Percentiles rank a stretch among this genome's conserved stretches.
phyloP scores from a whole-genome alignment of 2,888 invertebrate species.

The Cylloceria caligata region DNA sequence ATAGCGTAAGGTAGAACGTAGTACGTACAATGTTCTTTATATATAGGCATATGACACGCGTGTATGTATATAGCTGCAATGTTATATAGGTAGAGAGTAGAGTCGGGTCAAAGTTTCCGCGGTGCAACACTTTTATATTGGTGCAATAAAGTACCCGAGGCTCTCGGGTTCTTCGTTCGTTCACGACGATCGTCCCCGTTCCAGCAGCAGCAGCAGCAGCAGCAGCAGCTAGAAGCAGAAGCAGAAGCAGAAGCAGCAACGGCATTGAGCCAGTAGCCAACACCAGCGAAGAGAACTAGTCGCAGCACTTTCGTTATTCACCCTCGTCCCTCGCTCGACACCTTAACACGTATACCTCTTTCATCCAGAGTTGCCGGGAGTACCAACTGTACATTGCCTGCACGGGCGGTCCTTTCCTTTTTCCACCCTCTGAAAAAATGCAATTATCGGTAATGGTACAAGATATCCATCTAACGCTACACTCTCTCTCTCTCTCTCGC shows the following conservation, averaged over 20 bases:
- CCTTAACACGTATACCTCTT: slow-evolving; percentile 64
- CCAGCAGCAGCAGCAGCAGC: slow-evolving; percentile 21
- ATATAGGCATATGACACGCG: neutral
- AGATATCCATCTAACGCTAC: slow-evolving; percentile 43
- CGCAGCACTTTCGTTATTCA: slow-evolving; percentile 63
- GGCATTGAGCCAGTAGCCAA: slow-evolving; percentile 5
- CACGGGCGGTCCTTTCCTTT: neutral
- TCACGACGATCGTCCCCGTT: slow-evolving; percentile 49
- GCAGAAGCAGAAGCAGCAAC: neutral
- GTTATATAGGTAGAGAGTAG: slow-evolving; percentile 29
- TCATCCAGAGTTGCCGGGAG: slow-evolving; percentile 16
- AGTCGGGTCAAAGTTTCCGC: slow-evolving; percentile 59
- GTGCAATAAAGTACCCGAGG: slow-evolving; percentile 66
- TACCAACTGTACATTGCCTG: neutral
- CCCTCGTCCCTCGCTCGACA: slow-evolving; percentile 53
- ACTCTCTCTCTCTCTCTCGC: no score
- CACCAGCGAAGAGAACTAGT: slow-evolving; percentile 40
- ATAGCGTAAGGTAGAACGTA: slow-evolving; percentile 1
- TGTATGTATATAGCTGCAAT: slow-evolving; percentile 15
- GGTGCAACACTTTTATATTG: slow-evolving; percentile 69
- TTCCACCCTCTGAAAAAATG: slow-evolving; percentile 58
- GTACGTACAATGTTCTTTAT: slow-evolving; percentile 1
- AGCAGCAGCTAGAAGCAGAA: slow-evolving; percentile 11
- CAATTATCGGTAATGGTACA: slow-evolving; percentile 66
- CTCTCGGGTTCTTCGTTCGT: slow-evolving; percentile 41